Evolutionary conservation across 2,888 invertebrate genomes (phyloP).

Genomic region (Spicauda simplicius): DNA sequence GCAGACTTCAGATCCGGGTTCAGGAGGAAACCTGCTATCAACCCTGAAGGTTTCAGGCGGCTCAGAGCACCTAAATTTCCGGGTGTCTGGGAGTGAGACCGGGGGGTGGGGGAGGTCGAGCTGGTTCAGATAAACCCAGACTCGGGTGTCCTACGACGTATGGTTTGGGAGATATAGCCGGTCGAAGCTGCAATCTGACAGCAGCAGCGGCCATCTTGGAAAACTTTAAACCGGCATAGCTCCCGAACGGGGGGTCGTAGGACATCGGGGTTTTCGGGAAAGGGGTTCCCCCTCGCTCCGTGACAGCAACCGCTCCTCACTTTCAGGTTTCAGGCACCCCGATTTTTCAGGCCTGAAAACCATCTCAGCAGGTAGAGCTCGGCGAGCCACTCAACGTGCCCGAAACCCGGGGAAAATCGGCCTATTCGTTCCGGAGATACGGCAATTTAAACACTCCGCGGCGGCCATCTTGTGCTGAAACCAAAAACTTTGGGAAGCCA

Average conservation of each 20-base stretch:
- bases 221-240: not conserved
- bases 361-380: too few relatives aligned
- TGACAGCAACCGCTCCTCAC: too few relatives aligned
- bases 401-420: too few relatives aligned
- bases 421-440: too few relatives aligned
- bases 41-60: not conserved
- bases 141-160: not conserved
- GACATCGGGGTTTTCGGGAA: not conserved
- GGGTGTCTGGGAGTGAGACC: not conserved
- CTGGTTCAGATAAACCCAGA: not conserved
- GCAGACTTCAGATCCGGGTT: not conserved
- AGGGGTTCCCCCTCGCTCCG: too few relatives aligned
- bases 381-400: too few relatives aligned
- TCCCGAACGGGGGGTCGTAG: slow-evolving; percentile 9
- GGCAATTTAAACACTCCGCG: too few relatives aligned
- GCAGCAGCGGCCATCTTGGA: slow-evolving; percentile 9
- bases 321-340: not conserved
- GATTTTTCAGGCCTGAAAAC: slow-evolving; percentile 8
- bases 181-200: slow-evolving; percentile 1
- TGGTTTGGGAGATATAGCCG: not conserved
- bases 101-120: not conserved
- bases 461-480: too few relatives aligned
- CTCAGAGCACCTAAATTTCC: too few relatives aligned
- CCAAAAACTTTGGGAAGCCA: too few relatives aligned
- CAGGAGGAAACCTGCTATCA: not conserved